A percentile compares a stretch with the other conserved stretches of the same genome.
These are phyloP conservation scores for Hypanus sabinus DNA, from an alignment of 2,113 vertebrate species.

Conservation along the genomic window DNA sequence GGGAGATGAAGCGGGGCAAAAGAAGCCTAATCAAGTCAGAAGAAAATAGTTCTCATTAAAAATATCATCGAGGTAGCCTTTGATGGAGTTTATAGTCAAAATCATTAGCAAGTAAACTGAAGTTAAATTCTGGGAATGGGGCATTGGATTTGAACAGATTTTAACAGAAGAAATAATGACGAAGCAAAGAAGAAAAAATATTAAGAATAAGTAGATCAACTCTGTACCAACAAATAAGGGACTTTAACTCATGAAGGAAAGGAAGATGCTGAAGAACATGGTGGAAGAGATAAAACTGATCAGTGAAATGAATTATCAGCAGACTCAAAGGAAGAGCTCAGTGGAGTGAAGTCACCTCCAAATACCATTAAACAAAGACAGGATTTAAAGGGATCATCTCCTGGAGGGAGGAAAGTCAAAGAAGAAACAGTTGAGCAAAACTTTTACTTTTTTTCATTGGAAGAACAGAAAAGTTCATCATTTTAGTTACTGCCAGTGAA, in stretches of 20 bases:
- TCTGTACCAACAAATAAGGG: background rate
- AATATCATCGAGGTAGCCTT: background rate
- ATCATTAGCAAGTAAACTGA: background rate
- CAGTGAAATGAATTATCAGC: background rate
- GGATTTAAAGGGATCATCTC: background rate
- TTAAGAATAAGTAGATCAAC: too few species aligned
- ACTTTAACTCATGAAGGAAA: background rate
- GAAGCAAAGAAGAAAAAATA: background rate
- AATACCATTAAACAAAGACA: background rate
- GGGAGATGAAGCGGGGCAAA: background rate
- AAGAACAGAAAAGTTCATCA: background rate
- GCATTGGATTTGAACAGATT: background rate
- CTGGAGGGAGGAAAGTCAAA: background rate
- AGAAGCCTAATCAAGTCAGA: background rate
- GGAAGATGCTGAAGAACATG: background rate
- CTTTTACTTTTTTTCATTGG: background rate
- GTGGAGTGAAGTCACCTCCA: background rate
- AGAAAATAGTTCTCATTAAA: background rate
- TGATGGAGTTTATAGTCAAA: background rate
- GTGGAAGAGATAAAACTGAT: background rate
- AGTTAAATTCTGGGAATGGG: background rate
- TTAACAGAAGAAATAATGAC: background rate
- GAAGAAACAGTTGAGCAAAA: background rate
- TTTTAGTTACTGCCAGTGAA: background rate
- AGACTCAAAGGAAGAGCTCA: background rate